These are phyloP conservation scores for Falcaria lacertinaria DNA, from an alignment of 2,888 invertebrate species.

Conservation along the genomic window DNA sequence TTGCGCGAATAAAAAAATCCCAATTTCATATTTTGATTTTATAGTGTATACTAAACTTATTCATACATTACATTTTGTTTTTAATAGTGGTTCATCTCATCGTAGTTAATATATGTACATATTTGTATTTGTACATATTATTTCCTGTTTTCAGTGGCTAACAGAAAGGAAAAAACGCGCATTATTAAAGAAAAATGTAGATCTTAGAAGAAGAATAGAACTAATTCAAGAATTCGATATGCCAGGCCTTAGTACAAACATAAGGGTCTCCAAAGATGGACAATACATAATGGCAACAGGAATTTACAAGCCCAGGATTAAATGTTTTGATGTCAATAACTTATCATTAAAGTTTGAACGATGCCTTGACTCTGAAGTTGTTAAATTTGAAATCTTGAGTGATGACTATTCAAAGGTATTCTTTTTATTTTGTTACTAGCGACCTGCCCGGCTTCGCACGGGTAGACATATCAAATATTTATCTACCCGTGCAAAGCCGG, in stretches of 20 bases:
- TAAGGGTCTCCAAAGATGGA: constrained; percentile 93
- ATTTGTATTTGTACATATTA: neutral
- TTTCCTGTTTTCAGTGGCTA: constrained; percentile 84
- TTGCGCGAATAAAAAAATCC: too few relatives aligned
- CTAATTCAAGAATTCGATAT: constrained; percentile 99
- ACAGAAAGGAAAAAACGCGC: constrained; percentile 90
- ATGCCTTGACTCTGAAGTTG: constrained; percentile 97
- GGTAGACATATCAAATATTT: too few relatives aligned
- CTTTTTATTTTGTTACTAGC: too few relatives aligned
- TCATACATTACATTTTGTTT: too few relatives aligned
- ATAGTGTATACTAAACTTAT: too few relatives aligned
- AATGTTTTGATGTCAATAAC: constrained; percentile 97
- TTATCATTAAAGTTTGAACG: constrained; percentile 98
- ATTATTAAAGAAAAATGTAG: constrained; percentile 92
- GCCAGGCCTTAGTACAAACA: constrained; percentile 94
- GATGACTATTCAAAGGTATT: constrained; percentile 97
- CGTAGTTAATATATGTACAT: too few relatives aligned
- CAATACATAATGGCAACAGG: constrained; percentile 96
- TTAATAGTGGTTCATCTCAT: too few relatives aligned
- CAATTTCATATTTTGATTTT: too few relatives aligned
- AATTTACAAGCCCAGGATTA: constrained; percentile 96
- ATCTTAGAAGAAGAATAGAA: constrained; percentile 93
- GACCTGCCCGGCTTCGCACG: too few relatives aligned
- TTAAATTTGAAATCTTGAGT: constrained; percentile 94
- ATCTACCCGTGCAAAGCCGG: too few relatives aligned